Evolutionary conservation across 2,797 vertebrate species (phyloP).

Genomic region (Pagetopsis macropterus): DNA sequence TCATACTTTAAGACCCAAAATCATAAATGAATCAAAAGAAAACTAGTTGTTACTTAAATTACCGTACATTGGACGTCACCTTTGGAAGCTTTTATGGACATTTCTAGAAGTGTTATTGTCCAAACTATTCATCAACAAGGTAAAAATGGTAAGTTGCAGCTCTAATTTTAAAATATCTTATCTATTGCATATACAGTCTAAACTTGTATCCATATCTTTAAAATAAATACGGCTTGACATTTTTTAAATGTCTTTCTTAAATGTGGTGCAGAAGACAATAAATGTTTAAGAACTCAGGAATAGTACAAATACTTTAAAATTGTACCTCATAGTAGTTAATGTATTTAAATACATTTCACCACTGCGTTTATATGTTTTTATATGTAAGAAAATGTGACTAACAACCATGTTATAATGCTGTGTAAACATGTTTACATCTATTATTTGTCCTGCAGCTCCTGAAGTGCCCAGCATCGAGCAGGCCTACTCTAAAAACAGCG

Average conservation of each 20-base stretch:
- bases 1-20: neutral
- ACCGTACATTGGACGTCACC: neutral
- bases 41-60: neutral
- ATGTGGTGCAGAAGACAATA: neutral
- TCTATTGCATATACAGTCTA: neutral
- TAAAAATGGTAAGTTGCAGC: accelerated
- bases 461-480: slow-evolving; percentile 85
- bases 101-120: neutral
- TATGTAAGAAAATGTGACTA: neutral
- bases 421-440: neutral
- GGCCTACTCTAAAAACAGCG: slow-evolving; percentile 91
- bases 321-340: neutral
- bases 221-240: neutral
- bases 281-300: neutral
- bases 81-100: neutral
- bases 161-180: neutral
- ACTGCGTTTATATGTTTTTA: neutral
- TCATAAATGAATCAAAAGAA: neutral
- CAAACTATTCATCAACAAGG: neutral
- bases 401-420: no score
- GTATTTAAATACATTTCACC: neutral
- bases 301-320: neutral
- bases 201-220: neutral
- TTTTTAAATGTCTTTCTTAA: neutral
- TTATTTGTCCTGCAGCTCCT: slow-evolving; percentile 81